Evolutionary conservation across 2,888 invertebrate genomes (phyloP), one percentile per base, ranked within the genome.

Genomic region (Selenia dentaria): DNA sequence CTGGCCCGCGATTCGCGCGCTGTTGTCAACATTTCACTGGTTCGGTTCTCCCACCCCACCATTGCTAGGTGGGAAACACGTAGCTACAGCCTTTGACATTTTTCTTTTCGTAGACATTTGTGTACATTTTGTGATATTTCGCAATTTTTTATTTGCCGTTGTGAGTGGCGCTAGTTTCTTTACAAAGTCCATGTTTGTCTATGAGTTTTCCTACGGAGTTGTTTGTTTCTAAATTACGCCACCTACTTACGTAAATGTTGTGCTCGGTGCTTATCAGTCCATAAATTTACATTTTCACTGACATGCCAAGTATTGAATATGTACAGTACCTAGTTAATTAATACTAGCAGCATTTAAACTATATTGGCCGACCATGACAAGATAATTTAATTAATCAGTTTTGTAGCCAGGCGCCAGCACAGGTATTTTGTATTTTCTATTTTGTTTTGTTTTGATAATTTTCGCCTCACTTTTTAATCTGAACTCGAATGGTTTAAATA

Each of bases 21-120:
- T 67, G 66, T 62, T 66, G 58, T 66, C 71, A 67, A 76, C 80
- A 83, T 84, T 84, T 81, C 78, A 75, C 71, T 73, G 52, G 54
- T 70, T 74, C 81, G n/a, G n/a, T n/a, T n/a, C n/a, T n/a, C n/a
- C n/a, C n/a, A n/a, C 83, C 89, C 89, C 90, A 77, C 90, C 86
- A 86, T 85, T 54, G 62, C 54, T 32, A 37, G 26, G 46, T 59
- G 57, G 50, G 59, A 61, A 62, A 89, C 88, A 88, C 88, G 86
- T 87, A 80, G 80, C 65, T 77, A 49, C 25, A 51, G 50, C 34
- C 36, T 59, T 56, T 59, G 57, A 54, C 57, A 56, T 55, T 59
- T 48, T 55, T 47, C 36, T 59, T 48, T 55, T 47, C 36, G 51
- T 42, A 38, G 39, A 32, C 40, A 43, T 54, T 54, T 51, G 51